These are phyloP conservation scores for Bellardia pandia DNA, from an alignment of 2,888 invertebrate genomes.

Conservation along the genomic window DNA sequence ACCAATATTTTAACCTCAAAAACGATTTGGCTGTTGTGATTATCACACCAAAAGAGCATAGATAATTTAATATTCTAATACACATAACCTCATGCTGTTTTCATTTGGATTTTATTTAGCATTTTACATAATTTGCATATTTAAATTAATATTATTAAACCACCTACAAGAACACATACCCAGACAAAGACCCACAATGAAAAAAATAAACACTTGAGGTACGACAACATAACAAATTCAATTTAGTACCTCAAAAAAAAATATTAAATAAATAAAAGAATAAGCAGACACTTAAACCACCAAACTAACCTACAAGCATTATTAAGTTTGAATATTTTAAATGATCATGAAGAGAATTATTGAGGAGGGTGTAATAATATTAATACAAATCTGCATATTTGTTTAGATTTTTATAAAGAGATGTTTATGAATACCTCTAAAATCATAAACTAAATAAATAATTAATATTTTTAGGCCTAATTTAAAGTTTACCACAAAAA, in stretches of 20 bases:
- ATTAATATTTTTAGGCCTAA: conserved; percentile 21
- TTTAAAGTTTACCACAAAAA: conserved; percentile 28
- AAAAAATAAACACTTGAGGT: background rate
- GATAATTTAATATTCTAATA: conserved; percentile 21
- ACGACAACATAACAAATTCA: conserved; percentile 48
- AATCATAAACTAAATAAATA: conserved; percentile 29
- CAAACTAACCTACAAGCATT: conserved; percentile 19
- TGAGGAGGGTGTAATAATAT: background rate
- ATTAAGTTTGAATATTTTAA: background rate
- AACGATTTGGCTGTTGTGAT: background rate
- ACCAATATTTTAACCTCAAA: conserved; percentile 2
- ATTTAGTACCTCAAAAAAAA: conserved; percentile 58
- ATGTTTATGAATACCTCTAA: conserved; percentile 1
- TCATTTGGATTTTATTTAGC: conserved; percentile 11
- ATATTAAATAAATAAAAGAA: background rate
- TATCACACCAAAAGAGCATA: background rate
- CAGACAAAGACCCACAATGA: background rate
- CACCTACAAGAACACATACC: conserved; percentile 48
- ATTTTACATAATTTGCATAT: conserved; percentile 54
- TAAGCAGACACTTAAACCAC: conserved; percentile 28
- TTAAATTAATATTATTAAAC: conserved; percentile 52
- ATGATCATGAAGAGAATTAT: background rate
- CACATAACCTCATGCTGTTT: conserved; percentile 21
- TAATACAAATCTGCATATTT: too few relatives aligned
- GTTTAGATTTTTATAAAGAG: background rate